Conservation (phyloP, 2,113 vertebrate species). For the Hemicordylus capensis region DNA sequence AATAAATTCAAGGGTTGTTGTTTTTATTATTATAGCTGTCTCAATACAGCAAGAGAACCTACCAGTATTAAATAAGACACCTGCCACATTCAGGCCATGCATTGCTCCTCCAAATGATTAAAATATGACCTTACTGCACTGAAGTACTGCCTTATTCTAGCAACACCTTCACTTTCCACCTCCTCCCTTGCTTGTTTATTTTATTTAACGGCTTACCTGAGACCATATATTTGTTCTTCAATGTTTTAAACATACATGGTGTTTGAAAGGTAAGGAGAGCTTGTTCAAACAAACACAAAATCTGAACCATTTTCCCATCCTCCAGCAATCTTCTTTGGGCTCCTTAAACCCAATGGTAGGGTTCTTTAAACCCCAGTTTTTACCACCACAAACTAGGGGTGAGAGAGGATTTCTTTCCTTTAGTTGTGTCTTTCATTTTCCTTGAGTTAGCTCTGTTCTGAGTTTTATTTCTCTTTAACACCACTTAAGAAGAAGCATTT, state of each 20-base stretch:
- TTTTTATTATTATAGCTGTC: slow-evolving; percentile 63
- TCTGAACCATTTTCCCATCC: neutral
- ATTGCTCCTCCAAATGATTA: slow-evolving; percentile 62
- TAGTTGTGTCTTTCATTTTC: too few species aligned
- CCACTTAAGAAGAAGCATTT: too few species aligned
- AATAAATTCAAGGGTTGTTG: slow-evolving; percentile 66
- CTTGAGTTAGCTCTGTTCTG: too few species aligned
- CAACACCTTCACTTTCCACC: slow-evolving; percentile 42
- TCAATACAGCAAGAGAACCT: slow-evolving; percentile 23
- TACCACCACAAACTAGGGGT: too few species aligned
- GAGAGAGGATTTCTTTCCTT: too few species aligned
- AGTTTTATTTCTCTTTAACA: too few species aligned
- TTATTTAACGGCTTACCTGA: slow-evolving; percentile 25
- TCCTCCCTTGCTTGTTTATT: slow-evolving; percentile 31
- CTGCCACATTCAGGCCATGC: slow-evolving; percentile 59
- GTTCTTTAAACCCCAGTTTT: too few species aligned
- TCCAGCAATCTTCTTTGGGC: neutral
- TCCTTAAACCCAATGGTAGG: too few species aligned
- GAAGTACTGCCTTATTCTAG: slow-evolving; percentile 49
- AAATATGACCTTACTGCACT: slow-evolving; percentile 48
- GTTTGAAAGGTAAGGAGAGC: neutral
- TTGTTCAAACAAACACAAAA: neutral
- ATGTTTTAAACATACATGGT: neutral
- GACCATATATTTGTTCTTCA: neutral
- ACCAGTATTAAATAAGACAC: slow-evolving; percentile 59